phyloP scores from a whole-genome alignment of 2,888 invertebrate genomes.

The Lamellibrachia columna region DNA sequence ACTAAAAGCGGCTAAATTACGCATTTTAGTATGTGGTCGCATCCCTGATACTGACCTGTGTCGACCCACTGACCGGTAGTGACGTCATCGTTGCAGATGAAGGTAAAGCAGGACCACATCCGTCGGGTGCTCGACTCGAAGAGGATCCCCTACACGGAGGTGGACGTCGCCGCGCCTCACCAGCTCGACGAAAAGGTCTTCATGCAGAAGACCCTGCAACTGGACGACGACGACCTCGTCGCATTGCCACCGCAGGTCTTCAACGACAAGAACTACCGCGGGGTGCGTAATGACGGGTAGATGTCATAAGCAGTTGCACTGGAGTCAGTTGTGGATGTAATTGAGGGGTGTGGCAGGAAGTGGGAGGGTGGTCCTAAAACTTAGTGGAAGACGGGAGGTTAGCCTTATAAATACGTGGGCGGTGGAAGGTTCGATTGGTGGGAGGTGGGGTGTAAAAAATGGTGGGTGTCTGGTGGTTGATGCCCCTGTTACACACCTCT shows the following conservation, averaged over 20 bases:
- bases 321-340: no score
- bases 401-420: no score
- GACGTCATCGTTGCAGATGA: constrained; percentile 28
- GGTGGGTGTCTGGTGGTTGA: no score
- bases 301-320: no score
- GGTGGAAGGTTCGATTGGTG: no score
- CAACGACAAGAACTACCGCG: constrained; percentile 86
- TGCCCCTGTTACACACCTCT: no score
- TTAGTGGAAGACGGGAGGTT: no score
- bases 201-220: constrained; percentile 29
- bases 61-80: not conserved
- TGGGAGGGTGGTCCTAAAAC: no score
- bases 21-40: not conserved
- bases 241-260: constrained; percentile 88
- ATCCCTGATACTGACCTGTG: not conserved
- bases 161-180: constrained; percentile 34
- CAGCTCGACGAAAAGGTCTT: constrained; percentile 30
- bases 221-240: constrained; percentile 26
- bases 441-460: no score
- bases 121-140: constrained; percentile 33
- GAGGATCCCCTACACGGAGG: constrained; percentile 35
- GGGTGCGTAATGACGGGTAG: constrained; percentile 73
- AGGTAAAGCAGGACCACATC: constrained; percentile 34
- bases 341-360: no score
- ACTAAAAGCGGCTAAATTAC: no score